phyloP scores from a whole-genome alignment of 2,888 invertebrate genomes.

The Drosophila quasianomalipes region DNA sequence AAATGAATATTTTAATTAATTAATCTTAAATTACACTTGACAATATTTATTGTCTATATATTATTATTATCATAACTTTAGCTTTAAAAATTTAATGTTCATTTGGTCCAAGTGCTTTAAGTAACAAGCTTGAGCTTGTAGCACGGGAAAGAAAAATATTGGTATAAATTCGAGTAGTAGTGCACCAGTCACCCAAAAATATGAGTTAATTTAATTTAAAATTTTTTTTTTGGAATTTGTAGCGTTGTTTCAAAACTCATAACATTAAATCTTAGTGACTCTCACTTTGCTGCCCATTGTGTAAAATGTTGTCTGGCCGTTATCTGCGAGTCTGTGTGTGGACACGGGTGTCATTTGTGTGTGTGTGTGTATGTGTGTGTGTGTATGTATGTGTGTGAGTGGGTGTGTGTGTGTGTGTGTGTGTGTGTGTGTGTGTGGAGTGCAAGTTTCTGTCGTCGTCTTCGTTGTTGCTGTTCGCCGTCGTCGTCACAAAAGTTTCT shows the following conservation, averaged over 20 bases:
- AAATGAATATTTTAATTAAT: neutral
- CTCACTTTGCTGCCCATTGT: slow-evolving; percentile 65
- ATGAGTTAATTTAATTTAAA: slow-evolving; percentile 19
- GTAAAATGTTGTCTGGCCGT: slow-evolving; percentile 46
- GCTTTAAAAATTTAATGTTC: neutral
- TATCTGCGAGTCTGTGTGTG: slow-evolving; percentile 9
- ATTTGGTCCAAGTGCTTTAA: neutral
- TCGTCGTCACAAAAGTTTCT: slow-evolving; percentile 73
- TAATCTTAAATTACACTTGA: too few relatives aligned
- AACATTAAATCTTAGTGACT: slow-evolving; percentile 44
- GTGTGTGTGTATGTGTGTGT: slow-evolving; percentile 20
- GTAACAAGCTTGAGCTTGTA: neutral
- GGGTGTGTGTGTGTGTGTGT: slow-evolving; percentile 25
- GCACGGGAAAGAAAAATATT: neutral
- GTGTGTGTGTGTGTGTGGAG: slow-evolving; percentile 40
- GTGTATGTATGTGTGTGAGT: slow-evolving; percentile 17
- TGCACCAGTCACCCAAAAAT: neutral
- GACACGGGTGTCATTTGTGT: slow-evolving; percentile 14
- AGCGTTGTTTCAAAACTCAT: slow-evolving; percentile 27
- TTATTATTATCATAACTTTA: neutral
- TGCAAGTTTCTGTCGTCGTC: slow-evolving; percentile 77
- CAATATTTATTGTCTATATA: neutral
- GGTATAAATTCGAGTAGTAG: neutral
- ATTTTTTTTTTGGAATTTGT: slow-evolving; percentile 31
- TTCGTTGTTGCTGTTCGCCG: slow-evolving; percentile 67